Evolutionary conservation across 53 echinoderm and acorn worm species (phyloP).

Genomic region (Holothuria leucospilota): DNA sequence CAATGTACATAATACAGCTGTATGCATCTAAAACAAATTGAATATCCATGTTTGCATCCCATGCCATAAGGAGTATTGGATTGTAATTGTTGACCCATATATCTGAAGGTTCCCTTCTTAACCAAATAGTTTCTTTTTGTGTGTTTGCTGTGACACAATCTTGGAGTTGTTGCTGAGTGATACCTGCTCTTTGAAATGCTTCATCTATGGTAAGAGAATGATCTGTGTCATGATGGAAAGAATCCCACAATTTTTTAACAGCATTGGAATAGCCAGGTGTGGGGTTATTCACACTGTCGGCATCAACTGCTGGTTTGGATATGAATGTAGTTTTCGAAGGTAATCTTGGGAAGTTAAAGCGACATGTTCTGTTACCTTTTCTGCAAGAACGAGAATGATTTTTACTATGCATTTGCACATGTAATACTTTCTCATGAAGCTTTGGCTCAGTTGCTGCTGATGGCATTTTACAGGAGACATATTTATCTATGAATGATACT

Average conservation of each 20-base stretch:
- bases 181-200: too few relatives aligned
- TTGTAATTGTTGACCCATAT: conserved; percentile 72
- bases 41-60: conserved; percentile 78
- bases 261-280: too few relatives aligned
- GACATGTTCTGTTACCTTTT: conserved; percentile 65
- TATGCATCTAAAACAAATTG: conserved; percentile 65
- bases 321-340: too few relatives aligned
- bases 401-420: neutral
- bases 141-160: conserved; percentile 17
- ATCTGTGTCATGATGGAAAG: too few relatives aligned
- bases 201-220: too few relatives aligned
- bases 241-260: too few relatives aligned
- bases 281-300: too few relatives aligned
- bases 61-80: conserved; percentile 51
- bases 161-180: conserved; percentile 30
- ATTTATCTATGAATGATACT: neutral
- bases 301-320: too few relatives aligned
- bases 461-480: neutral
- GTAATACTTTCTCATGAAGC: neutral
- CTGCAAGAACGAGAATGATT: conserved; percentile 43
- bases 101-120: conserved; percentile 53
- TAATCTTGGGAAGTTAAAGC: conserved; percentile 64
- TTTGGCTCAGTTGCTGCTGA: neutral
- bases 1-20: too few relatives aligned
- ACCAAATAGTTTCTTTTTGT: conserved; percentile 33